Evolutionary conservation across 2,888 invertebrate species (phyloP), one percentile per base, ranked within the genome.

Genomic region (Anoplius nigerrimus): DNA sequence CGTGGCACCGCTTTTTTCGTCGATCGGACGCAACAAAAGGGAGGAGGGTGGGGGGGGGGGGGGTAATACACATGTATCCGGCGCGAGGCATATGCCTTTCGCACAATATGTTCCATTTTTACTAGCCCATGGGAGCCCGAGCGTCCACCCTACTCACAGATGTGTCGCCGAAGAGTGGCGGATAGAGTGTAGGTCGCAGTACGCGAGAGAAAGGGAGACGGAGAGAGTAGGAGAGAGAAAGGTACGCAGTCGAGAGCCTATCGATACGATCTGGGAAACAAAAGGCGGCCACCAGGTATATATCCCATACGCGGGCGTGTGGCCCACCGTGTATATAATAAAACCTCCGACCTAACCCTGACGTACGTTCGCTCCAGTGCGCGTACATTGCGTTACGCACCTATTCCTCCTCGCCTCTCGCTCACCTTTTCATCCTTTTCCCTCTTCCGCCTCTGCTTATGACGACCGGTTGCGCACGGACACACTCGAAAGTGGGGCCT

Each of bases 181-280:
- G 54, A 63, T 68, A 68, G 69, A 63, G 76, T 56, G 51, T 42
- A 48, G 48, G n/a, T n/a, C n/a, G n/a, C n/a, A 34, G 34, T 34
- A 11, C 34, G 34, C 34, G 16, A 48, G 51, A 62, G 45, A 45
- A 11, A 45, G 15, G 11, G 16, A 45, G 15, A n/a, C 2, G 11
- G 45, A 45, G 45, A 15, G 45, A 16, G 45, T 42, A 16, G 11
- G 48, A 48, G 48, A 48, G 16, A 18, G 48, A 18, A 18, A 48
- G 11, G 16, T 4, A 18, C 48, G 11, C 34, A 34, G 65, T 57
- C 11, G n/a, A 48, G 48, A 48, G 48, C 34, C 34, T 66, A 45
- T 21, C 75, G 85, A 85, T 85, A 85, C 79, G 84, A 86, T 86
- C 85, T 76, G 61, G 82, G 82, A 84, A 84, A 84, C 84, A 85